These are phyloP conservation scores for Dryadula phaetusa DNA, from an alignment of 2,888 invertebrate species.

Conservation along the genomic window DNA sequence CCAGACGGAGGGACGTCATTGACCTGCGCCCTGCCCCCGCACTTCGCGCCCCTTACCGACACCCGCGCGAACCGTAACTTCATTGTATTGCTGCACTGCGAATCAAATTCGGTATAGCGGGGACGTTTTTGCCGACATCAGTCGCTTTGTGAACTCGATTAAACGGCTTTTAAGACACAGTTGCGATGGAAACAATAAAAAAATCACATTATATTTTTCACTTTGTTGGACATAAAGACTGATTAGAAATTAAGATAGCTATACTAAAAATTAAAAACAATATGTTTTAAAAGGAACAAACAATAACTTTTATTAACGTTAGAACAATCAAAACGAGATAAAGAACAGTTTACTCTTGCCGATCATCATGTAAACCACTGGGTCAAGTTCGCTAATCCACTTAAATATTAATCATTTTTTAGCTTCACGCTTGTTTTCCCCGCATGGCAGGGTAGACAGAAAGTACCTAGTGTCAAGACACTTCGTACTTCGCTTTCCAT, in stretches of 20 bases:
- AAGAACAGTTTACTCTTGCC: constrained; percentile 45
- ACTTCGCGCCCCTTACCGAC: constrained; percentile 58
- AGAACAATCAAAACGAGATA: constrained; percentile 52
- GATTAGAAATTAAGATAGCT: constrained; percentile 35
- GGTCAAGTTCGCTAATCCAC: constrained; percentile 68
- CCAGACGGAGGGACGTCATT: constrained; percentile 81
- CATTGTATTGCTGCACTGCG: constrained; percentile 72
- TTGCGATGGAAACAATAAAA: constrained; percentile 33
- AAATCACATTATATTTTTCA: too few species aligned
- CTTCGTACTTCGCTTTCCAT: too few species aligned
- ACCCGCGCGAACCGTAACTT: constrained; percentile 75
- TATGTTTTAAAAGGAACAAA: constrained; percentile 49
- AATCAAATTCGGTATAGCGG: constrained; percentile 72
- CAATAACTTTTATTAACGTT: constrained; percentile 56
- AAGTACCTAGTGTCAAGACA: too few species aligned
- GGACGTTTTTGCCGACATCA: constrained; percentile 57
- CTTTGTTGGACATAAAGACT: neutral
- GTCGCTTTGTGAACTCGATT: constrained; percentile 48
- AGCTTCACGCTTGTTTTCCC: too few species aligned
- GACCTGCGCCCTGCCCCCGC: constrained; percentile 67
- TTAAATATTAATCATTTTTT: too few species aligned
- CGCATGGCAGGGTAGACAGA: too few species aligned
- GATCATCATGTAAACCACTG: constrained; percentile 48
- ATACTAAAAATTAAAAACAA: constrained; percentile 42
- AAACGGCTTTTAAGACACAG: constrained; percentile 45